Percentiles rank a stretch among this genome's conserved stretches.
These are phyloP conservation scores for Alcis repandata DNA, from an alignment of 2,888 invertebrate species.

Conservation along the genomic window DNA sequence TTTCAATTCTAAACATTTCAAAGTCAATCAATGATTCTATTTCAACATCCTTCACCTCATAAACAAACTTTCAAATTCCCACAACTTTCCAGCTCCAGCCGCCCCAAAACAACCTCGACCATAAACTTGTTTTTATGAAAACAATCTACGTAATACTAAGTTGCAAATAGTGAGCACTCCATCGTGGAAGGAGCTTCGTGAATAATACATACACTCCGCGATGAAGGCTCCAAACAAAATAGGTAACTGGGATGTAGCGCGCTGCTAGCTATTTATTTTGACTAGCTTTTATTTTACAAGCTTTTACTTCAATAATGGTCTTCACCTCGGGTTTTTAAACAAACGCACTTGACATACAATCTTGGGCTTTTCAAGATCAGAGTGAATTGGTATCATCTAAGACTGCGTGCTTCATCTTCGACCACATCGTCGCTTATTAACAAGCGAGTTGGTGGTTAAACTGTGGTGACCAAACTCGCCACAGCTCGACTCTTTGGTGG, in stretches of 20 bases:
- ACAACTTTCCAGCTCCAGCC: neutral
- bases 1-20: too few relatives aligned
- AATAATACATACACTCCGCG: slow-evolving; percentile 69
- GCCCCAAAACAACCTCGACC: neutral
- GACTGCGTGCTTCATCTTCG: too few relatives aligned
- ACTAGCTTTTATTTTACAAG: too few relatives aligned
- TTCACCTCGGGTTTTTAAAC: too few relatives aligned
- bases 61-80: neutral
- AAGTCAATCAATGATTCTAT: neutral
- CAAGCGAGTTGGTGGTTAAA: too few relatives aligned
- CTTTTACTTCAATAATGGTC: too few relatives aligned
- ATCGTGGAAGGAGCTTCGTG: slow-evolving; percentile 50
- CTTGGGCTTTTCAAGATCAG: too few relatives aligned
- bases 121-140: slow-evolving; percentile 23
- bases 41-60: neutral
- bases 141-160: slow-evolving; percentile 28
- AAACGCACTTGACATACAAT: too few relatives aligned
- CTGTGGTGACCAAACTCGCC: too few relatives aligned
- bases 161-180: slow-evolving; percentile 32
- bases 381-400: too few relatives aligned
- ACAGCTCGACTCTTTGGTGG: too few relatives aligned
- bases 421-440: too few relatives aligned
- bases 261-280: slow-evolving; percentile 43
- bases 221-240: slow-evolving; percentile 63
- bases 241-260: slow-evolving; percentile 40